Base-by-base conservation (phyloP, 2,113 vertebrate species). In the Myrmecobius fasciatus region DNA sequence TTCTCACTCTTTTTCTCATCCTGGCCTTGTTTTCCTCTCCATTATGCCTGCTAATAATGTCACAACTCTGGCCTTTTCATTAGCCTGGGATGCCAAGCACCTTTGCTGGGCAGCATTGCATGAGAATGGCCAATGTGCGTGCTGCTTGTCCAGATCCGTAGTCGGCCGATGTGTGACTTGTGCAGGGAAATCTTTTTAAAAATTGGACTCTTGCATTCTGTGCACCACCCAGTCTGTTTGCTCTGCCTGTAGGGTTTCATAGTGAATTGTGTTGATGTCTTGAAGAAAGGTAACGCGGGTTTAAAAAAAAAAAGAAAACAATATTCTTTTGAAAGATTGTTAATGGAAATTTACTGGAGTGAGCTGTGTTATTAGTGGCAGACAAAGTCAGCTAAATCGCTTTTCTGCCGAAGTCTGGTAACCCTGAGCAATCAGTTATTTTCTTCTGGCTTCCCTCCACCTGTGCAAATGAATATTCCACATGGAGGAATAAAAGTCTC, bases 1-100 rank as follows among this genome's bases (percentile, higher is more conserved):
- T 97, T 96, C 96, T 96, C 36, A 43, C 3, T 89, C 3, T 89
- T 43, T 60, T 28, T 96, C 95, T 94, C 91, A 83, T 28, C 52
- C 92, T 2, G 22, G 89, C 94, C 89, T 88, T 75, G 20, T 8
- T 89, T 83, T 92, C 53, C 47, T 75, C 91, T 22, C 52, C 11
- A 36, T 56, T 47, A 88, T n/a, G 54, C 92, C 60, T 83, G 90
- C 52, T 93, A 25, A 24, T 53, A 56, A 53, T 53, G 54, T 94
- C 36, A 89, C 47, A 24, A 22, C 75, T 51, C 92, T 36, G 10
- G 0, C 3, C 52, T 22, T 95, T 94, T 93, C 91, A 75, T 91
- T 93, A 53, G 20, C 94, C 75, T 52, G 67, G 83, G 92, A 47
- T n/a, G 51, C 1, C 47, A 92, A 22, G 88, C 53, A 48, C 43